Percentiles rank a stretch among this genome's conserved stretches.
These are phyloP conservation scores for Lymantria dispar DNA, from an alignment of 2,888 invertebrate genomes.

Conservation along the genomic window DNA sequence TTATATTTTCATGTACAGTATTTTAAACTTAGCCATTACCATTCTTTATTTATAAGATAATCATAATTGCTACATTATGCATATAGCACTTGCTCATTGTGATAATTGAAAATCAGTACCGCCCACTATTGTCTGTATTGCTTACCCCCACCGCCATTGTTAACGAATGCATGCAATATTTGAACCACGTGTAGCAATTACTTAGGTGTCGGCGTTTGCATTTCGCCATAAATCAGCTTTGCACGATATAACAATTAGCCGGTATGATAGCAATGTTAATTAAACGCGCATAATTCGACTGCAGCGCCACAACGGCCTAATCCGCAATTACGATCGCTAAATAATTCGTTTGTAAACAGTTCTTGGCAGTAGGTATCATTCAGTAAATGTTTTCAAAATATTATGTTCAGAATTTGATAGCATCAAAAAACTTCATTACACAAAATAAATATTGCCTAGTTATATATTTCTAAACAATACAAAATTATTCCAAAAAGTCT, in stretches of 20 bases:
- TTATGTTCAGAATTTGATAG: too few species aligned
- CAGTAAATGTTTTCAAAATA: too few species aligned
- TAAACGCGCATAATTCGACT: constrained; percentile 71
- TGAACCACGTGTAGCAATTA: constrained; percentile 72
- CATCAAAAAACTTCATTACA: too few species aligned
- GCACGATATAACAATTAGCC: constrained; percentile 82
- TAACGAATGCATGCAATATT: constrained; percentile 62
- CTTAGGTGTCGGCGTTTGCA: constrained; percentile 76
- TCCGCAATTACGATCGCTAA: constrained; percentile 37
- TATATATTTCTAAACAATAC: too few species aligned
- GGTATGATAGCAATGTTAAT: constrained; percentile 82
- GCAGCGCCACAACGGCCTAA: constrained; percentile 48
- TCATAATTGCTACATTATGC: constrained; percentile 1
- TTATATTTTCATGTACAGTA: background rate
- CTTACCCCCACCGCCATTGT: constrained; percentile 50
- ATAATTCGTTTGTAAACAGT: too few species aligned
- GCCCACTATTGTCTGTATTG: constrained; percentile 39
- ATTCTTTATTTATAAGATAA: constrained; percentile 1
- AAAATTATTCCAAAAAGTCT: too few species aligned
- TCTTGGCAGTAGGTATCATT: too few species aligned
- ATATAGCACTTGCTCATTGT: constrained; percentile 5
- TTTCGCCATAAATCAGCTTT: constrained; percentile 78
- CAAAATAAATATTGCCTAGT: too few species aligned
- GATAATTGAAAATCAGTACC: constrained; percentile 36
- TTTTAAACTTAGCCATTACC: background rate